Evolutionary conservation across 2,797 vertebrate genomes (phyloP), one percentile per base, ranked within the genome.

Genomic region (Syngnathus acus): DNA sequence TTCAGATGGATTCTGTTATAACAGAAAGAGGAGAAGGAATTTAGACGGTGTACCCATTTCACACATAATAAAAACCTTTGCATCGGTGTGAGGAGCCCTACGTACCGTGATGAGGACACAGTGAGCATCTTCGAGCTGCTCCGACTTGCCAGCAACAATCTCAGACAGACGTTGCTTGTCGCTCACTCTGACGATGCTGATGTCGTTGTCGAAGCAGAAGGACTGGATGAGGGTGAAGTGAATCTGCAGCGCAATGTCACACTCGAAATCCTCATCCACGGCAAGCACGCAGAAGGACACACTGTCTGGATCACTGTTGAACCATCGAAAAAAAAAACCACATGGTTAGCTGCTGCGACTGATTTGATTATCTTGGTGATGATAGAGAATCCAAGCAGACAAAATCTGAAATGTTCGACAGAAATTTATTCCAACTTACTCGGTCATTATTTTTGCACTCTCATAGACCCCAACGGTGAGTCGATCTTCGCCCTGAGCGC

Each of bases 161-260:
- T 90, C 88, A 0, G 90, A 92, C 78, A 98, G 89, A 48, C 92
- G 90, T 74, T 91, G 90, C 70, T 91, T 83, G 71, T 96, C 94
- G 57, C 90, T 93, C 76, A 97, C 93, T 9, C 95, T 79, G 65
- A 98, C 94, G 3, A 98, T 96, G 84, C 95, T 95, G 57, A 98
- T 97, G 84, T 94, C 93, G 64, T 98, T 98, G 85, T 98, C 96
- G 10, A 96, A 98, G 82, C 96, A 98, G 86, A 98, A 98, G 5
- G 96, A 96, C 83, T 98, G 96, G 84, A 98, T 98, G 68, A 98
- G 91, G 19, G 96, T 98, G 87, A 98, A 98, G 84, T 98, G 96
- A 78, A 98, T 98, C 88, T 98, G 96, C 72, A 98, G 89, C 1
- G 96, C 96, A 4, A 98, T 91, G 79, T 98, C 95, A 3, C 93